Base-by-base conservation (phyloP, 1,140 invertebrate genomes). In the Diorhabda carinulata region DNA sequence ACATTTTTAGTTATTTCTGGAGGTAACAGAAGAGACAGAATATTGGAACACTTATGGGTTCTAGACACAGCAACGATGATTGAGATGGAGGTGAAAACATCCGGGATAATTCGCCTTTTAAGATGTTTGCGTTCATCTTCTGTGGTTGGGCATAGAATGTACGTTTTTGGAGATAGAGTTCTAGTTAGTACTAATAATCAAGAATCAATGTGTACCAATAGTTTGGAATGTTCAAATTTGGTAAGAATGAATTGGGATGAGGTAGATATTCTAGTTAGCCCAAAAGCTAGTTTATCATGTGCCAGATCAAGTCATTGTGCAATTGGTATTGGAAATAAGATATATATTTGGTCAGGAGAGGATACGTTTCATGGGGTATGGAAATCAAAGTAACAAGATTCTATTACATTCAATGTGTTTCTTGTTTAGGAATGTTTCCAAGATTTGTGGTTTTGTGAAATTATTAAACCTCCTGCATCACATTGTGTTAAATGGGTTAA, bases 271-370 rank as follows among this genome's bases (percentile, higher is more conserved):
- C 94, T 96, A 76, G 89, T 90, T 25, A 69, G 71, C 65, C 44
- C 90, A 77, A 95, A 98, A 77, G 95, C 97, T 76, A 91, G 92
- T 78, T 87, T 96, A 25, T 98, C 98, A 0, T 83, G 96, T 71
- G 95, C 97, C 45, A 85, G 98, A 68, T 97, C 98, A 60, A 98
- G 98, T 0, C 98, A 99, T 81, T 98, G 96, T 83, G 91, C 97
- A 57, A 96, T 98, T 57, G 92, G 94, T 8, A 96, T 99, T 61
- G 94, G 98, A 80, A 94, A 91, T 61, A 86, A 98, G 64, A 83
- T 99, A 0, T 99, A 98, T 79, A 94, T 99, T 60, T 99, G 98
- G 98, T 98, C 97, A 61, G 98, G 98, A 3, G 82, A 98, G 69
- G 98, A 99, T 84, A 98, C 98, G 99, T 81, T 87, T 67, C 64